phyloP scores from a whole-genome alignment of 37 sponge, comb jelly and placozoan species.

The Geodia barretti region DNA sequence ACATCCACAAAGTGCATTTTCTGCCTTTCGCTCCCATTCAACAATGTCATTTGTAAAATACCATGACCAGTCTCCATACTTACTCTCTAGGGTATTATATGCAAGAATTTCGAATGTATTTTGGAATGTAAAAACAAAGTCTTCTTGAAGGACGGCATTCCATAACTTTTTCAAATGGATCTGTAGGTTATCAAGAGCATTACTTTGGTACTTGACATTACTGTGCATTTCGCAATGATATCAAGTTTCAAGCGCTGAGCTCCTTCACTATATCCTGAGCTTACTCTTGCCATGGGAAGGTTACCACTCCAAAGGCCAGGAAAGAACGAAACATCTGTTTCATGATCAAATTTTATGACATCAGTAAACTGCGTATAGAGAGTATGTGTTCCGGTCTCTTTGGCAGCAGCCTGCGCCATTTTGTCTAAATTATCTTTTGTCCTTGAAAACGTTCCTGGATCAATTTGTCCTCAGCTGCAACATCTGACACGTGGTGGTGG shows the following conservation, averaged over 20 bases:
- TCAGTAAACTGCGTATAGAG: neutral
- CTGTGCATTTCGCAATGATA: neutral
- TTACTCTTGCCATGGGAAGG: slow-evolving; percentile 46
- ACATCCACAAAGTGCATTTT: neutral
- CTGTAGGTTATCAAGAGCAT: neutral
- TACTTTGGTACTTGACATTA: neutral
- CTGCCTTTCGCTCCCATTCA: neutral
- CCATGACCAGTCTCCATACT: slow-evolving; percentile 31
- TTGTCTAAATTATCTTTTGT: slow-evolving; percentile 15
- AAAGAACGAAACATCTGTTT: slow-evolving; percentile 37
- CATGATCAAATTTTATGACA: slow-evolving; percentile 41
- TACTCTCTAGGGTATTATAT: slow-evolving; percentile 19
- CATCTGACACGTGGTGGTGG: slow-evolving; percentile 40
- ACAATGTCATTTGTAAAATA: slow-evolving; percentile 4
- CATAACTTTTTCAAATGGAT: slow-evolving; percentile 9
- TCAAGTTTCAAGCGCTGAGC: neutral
- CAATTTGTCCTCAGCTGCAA: neutral
- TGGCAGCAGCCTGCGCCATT: slow-evolving; percentile 36
- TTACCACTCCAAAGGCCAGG: slow-evolving; percentile 42
- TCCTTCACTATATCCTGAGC: slow-evolving; percentile 26
- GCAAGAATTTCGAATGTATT: slow-evolving; percentile 35
- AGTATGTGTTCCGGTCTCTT: slow-evolving; percentile 5
- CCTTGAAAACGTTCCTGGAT: neutral
- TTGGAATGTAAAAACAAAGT: slow-evolving; percentile 44
- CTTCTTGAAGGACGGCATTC: slow-evolving; percentile 39